Percentiles rank a stretch among this genome's conserved stretches.
These are phyloP conservation scores for Pyrrhopygopsis socrates DNA, from an alignment of 2,888 invertebrate species.

Conservation along the genomic window DNA sequence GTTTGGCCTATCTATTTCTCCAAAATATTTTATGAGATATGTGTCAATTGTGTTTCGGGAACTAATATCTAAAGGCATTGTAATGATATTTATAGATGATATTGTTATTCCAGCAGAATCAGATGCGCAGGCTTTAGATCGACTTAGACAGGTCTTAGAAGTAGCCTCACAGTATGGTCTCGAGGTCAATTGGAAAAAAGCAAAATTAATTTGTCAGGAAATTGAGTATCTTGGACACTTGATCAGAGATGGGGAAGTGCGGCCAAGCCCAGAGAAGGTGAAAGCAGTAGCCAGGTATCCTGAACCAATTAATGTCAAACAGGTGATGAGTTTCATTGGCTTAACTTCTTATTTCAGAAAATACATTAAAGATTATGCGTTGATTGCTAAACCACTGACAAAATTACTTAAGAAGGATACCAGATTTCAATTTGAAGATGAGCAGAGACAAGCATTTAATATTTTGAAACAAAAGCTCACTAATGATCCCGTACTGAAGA, in stretches of 20 bases:
- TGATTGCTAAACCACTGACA: too few species aligned
- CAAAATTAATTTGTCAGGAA: neutral
- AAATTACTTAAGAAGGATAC: too few species aligned
- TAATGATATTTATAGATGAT: slow-evolving; percentile 5
- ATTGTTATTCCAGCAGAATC: neutral
- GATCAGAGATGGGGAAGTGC: too few species aligned
- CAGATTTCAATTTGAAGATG: too few species aligned
- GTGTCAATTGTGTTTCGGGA: neutral
- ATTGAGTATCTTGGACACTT: neutral
- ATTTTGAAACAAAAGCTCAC: too few species aligned
- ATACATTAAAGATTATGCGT: too few species aligned
- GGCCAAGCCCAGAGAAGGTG: too few species aligned
- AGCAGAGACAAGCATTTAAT: too few species aligned
- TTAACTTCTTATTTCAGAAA: neutral
- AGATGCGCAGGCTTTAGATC: neutral
- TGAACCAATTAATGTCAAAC: neutral
- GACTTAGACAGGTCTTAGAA: neutral
- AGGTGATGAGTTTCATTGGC: neutral
- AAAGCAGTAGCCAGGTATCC: too few species aligned
- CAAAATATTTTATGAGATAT: neutral
- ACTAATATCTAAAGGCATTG: neutral
- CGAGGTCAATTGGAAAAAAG: neutral
- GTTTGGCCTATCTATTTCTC: neutral
- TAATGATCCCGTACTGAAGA: too few species aligned
- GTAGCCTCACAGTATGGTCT: neutral